A percentile compares a stretch with the other conserved stretches of the same genome.
phyloP scores from a whole-genome alignment of 1,140 invertebrate genomes.

The Vollenhovia emeryi region DNA sequence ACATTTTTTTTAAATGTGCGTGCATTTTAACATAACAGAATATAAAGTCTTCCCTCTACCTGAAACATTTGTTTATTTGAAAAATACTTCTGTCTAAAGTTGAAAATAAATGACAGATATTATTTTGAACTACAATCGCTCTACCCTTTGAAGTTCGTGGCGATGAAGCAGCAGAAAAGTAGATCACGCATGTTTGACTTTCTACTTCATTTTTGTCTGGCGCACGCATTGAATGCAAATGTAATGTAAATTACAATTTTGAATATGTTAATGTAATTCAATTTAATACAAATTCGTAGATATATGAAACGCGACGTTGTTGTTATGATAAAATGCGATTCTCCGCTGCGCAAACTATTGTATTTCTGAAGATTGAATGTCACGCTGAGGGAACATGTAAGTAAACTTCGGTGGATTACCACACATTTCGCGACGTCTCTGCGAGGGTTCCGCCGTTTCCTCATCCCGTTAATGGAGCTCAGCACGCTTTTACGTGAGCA shows the following conservation, averaged over 20 bases:
- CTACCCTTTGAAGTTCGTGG: background rate
- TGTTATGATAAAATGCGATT: background rate
- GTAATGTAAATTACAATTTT: background rate
- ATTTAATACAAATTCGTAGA: background rate
- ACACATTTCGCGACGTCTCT: slow-evolving; percentile 16
- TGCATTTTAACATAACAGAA: background rate
- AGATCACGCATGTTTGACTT: background rate
- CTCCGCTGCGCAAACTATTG: background rate
- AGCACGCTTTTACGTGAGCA: slow-evolving; percentile 62
- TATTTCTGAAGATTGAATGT: slow-evolving; percentile 2
- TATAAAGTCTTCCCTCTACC: background rate
- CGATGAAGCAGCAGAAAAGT: background rate
- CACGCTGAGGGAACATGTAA: slow-evolving; percentile 30
- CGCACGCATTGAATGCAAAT: background rate
- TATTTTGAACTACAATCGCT: background rate
- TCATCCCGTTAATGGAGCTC: slow-evolving; percentile 62
- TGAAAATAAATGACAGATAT: background rate
- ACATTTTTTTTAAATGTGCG: background rate
- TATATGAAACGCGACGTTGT: background rate
- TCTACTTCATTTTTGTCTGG: too few species aligned
- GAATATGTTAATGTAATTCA: background rate
- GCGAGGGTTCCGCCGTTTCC: slow-evolving; percentile 57
- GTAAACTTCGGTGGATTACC: slow-evolving; percentile 33
- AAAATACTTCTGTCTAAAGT: background rate
- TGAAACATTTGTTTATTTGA: background rate